A percentile compares a stretch with the other conserved stretches of the same genome.
Conservation (phyloP, 1,140 invertebrate species). For the Matsumurasca onukii region DNA sequence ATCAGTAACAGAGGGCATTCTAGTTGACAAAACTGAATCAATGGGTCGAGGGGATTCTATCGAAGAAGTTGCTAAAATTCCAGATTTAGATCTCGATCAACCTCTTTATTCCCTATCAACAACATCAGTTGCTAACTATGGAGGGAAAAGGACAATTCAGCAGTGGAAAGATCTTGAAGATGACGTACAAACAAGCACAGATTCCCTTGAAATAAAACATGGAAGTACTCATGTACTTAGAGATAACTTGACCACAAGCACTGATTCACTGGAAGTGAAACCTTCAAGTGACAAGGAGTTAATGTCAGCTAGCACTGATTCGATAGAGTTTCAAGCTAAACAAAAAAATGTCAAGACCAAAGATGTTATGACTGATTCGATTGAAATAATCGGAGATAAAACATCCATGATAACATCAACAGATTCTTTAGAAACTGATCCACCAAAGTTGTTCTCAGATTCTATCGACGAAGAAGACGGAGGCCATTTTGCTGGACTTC, state of each 20-base stretch:
- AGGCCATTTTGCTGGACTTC: constrained; percentile 37
- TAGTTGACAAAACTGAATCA: constrained; percentile 49
- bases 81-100: constrained; percentile 52
- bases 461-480: constrained; percentile 53
- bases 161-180: constrained; percentile 41
- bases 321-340: constrained; percentile 56
- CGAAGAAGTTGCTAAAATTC: constrained; percentile 53
- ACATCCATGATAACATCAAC: constrained; percentile 47
- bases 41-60: constrained; percentile 52
- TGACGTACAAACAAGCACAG: constrained; percentile 48
- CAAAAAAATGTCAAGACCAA: constrained; percentile 37
- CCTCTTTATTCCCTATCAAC: constrained; percentile 39
- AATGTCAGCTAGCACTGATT: constrained; percentile 63
- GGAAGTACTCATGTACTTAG: constrained; percentile 32
- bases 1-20: constrained; percentile 18
- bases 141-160: constrained; percentile 40
- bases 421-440: constrained; percentile 40
- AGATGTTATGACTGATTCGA: constrained; percentile 52
- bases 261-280: constrained; percentile 59
- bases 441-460: constrained; percentile 46
- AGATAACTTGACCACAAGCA: constrained; percentile 49
- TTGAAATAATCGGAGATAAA: constrained; percentile 50
- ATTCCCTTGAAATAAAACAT: constrained; percentile 47
- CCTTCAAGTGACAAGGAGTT: constrained; percentile 49
- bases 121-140: constrained; percentile 35